phyloP scores from a whole-genome alignment of 2,113 vertebrate genomes.

The Crotalus horridus region DNA sequence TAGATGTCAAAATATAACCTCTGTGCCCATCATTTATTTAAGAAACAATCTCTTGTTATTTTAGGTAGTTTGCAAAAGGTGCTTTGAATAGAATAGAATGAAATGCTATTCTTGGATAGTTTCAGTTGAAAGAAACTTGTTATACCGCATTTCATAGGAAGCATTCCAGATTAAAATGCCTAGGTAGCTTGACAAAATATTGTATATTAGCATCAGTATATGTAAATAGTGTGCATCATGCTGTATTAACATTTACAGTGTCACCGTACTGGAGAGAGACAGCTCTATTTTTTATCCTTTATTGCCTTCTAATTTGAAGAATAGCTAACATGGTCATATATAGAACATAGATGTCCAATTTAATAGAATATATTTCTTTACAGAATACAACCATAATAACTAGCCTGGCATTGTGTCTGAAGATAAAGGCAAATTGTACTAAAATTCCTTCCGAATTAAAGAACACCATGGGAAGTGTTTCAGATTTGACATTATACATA shows the following conservation, averaged over 20 bases:
- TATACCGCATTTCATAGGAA: not conserved
- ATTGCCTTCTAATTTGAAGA: not conserved
- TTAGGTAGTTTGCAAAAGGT: not conserved
- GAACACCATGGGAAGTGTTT: not conserved
- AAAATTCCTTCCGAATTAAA: not conserved
- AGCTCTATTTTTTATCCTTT: not conserved
- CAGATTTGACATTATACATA: slow-evolving; percentile 39
- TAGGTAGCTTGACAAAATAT: not conserved
- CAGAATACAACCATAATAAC: slow-evolving; percentile 57
- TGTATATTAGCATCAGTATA: not conserved
- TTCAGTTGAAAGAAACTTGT: not conserved
- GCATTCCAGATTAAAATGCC: not conserved
- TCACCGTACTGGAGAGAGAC: not conserved
- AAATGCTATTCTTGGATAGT: not conserved
- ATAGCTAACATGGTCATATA: slow-evolving; percentile 12
- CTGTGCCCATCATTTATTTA: not conserved
- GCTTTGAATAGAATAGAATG: not conserved
- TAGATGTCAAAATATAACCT: not conserved
- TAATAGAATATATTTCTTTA: not conserved
- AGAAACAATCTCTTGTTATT: not conserved
- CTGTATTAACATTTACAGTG: not conserved
- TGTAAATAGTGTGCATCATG: not conserved
- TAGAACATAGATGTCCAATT: not conserved
- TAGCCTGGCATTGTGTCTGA: slow-evolving; percentile 53
- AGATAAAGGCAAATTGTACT: slow-evolving; percentile 36